A percentile compares a stretch with the other conserved stretches of the same genome.
phyloP scores from a whole-genome alignment of 2,113 vertebrate species.

The Myotis yumanensis region DNA sequence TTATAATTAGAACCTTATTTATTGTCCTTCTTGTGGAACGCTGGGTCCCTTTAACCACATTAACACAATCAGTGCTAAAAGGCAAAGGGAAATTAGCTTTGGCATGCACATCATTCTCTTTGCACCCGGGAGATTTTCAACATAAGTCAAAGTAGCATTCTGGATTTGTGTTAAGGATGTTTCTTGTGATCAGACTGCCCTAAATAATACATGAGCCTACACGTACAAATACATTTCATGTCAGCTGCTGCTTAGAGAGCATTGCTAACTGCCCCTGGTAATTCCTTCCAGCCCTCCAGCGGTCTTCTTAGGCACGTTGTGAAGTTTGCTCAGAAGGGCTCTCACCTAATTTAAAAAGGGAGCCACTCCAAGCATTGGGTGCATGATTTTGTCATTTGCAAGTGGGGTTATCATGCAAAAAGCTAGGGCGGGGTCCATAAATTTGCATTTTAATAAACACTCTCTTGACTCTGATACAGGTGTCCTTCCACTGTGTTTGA shows the following conservation, averaged over 20 bases:
- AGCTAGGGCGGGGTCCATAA: background rate
- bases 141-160: conserved; percentile 69
- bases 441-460: background rate
- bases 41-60: conserved; percentile 73
- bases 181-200: conserved; percentile 76
- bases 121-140: conserved; percentile 74
- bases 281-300: background rate
- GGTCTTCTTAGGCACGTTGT: conserved; percentile 69
- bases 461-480: background rate
- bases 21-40: conserved; percentile 71
- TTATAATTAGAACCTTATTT: conserved; percentile 82
- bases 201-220: conserved; percentile 83
- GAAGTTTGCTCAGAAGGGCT: conserved; percentile 68
- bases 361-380: conserved; percentile 64
- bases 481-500: background rate
- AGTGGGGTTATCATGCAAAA: background rate
- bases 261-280: conserved; percentile 66
- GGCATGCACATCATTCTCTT: conserved; percentile 71
- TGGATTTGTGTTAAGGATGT: conserved; percentile 70
- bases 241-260: conserved; percentile 71
- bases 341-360: conserved; percentile 68
- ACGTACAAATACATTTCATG: conserved; percentile 73
- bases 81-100: conserved; percentile 73
- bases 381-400: conserved; percentile 60
- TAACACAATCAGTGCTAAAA: conserved; percentile 74